Base-by-base conservation (phyloP, 2,797 vertebrate species). In the Iguana delicatissima region DNA sequence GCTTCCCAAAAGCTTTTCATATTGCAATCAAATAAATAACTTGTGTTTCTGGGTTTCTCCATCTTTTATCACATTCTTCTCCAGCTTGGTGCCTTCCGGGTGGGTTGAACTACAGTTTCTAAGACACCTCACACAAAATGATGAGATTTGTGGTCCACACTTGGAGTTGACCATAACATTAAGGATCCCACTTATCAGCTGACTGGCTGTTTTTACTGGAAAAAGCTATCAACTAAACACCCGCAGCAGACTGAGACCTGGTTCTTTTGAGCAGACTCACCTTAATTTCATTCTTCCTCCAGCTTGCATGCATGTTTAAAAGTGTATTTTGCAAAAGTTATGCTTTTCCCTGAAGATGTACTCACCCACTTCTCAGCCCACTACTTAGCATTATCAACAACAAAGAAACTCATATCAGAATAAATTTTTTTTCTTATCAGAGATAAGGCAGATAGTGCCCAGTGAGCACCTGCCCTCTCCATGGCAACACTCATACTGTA, bases 251-350 rank as follows among this genome's bases (percentile, higher is more conserved):
- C 64, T 85, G 29, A 86, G 77, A 94, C 91, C 90, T 59, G 26
- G 57, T 72, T 52, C 92, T 89, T 46, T 94, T 42, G 87, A 92
- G 88, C 79, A 93, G 92, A 85, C 69, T 86, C 13, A 94, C 86
- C 64, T 94, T 90, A 46, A 84, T 89, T 29, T 62, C 92, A 91
- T 50, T 77, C 91, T 82, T 84, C 93, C 92, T 93, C 91, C 90
- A 93, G 69, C 69, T 52, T n/a, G 52, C 76, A 26, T n/a, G 83
- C 87, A 96, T 92, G 74, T 80, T 84, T 55, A 50, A 42, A 84
- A 38, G 52, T 52, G 8, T 69, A 46, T 29, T 84, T 67, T 26
- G 55, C 79, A 80, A 52, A 80, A 80, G 38, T 38, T 77, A 52
- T 12, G 10, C 3, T 76, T 74, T 80, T 52, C 26, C 13, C 13